Evolutionary conservation across 2,113 vertebrate genomes (phyloP).

Genomic region (Lepus timidus): DNA sequence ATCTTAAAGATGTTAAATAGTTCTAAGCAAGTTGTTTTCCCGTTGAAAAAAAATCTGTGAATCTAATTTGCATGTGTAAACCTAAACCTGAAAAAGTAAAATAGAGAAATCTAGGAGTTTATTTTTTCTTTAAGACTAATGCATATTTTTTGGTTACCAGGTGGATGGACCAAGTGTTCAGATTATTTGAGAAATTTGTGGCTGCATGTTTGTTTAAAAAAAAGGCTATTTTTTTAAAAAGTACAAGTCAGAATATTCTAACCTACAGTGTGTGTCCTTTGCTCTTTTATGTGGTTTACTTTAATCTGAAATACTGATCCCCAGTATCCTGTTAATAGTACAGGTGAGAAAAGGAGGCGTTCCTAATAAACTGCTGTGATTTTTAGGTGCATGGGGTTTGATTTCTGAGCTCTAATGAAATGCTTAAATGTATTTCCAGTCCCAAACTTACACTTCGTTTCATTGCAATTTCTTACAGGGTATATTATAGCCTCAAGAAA

Average conservation of each 20-base stretch:
- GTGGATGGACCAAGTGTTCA: slow-evolving; percentile 61
- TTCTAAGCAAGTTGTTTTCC: slow-evolving; percentile 63
- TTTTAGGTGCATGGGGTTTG: slow-evolving; percentile 60
- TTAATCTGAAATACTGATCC: slow-evolving; percentile 55
- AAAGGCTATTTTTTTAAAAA: slow-evolving; percentile 22
- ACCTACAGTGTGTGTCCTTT: slow-evolving; percentile 56
- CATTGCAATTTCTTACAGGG: slow-evolving; percentile 21
- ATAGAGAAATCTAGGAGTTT: slow-evolving; percentile 49
- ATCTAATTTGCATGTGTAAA: slow-evolving; percentile 74
- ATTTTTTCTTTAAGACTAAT: slow-evolving; percentile 65
- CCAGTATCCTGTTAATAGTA: slow-evolving; percentile 49
- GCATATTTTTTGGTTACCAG: slow-evolving; percentile 47
- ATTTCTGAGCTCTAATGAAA: slow-evolving; percentile 62
- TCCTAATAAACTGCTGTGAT: slow-evolving; percentile 67
- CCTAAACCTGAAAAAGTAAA: slow-evolving; percentile 65
- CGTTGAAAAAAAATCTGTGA: slow-evolving; percentile 73
- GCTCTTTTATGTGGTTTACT: slow-evolving; percentile 52
- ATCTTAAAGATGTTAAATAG: slow-evolving; percentile 56
- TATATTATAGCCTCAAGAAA: slow-evolving; percentile 41
- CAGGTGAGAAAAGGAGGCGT: slow-evolving; percentile 55
- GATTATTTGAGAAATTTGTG: slow-evolving; percentile 74
- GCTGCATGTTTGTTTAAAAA: slow-evolving; percentile 71
- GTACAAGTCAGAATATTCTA: slow-evolving; percentile 49
- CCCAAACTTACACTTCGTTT: slow-evolving; percentile 54
- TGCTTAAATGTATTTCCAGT: slow-evolving; percentile 53